Percentiles rank a stretch among this genome's conserved stretches.
Conservation (phyloP, 1,140 invertebrate species). For the Dufourea novaeangliae region DNA sequence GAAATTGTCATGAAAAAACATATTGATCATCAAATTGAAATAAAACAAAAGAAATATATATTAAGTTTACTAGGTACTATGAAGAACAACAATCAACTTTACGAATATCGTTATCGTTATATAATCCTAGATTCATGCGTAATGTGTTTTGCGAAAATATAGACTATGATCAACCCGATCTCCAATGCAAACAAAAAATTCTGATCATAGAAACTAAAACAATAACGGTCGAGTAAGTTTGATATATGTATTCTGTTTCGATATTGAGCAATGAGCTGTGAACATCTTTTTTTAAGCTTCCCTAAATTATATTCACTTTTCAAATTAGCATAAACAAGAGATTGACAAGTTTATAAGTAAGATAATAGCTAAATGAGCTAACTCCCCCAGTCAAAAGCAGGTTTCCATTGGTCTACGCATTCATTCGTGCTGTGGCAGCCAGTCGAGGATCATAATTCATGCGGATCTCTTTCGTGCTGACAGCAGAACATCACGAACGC, state of each 20-base stretch:
- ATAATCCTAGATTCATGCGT: neutral
- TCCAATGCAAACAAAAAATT: neutral
- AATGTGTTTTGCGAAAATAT: neutral
- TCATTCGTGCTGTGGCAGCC: conserved; percentile 54
- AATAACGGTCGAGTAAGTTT: neutral
- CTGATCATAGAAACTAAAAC: neutral
- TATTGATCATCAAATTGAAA: neutral
- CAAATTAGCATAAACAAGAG: neutral
- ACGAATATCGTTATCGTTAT: neutral
- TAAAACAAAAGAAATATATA: neutral
- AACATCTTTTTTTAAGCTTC: conserved; percentile 7
- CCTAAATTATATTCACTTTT: neutral
- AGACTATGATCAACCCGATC: neutral
- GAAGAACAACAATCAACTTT: neutral
- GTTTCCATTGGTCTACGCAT: conserved; percentile 57
- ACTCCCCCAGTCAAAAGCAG: conserved; percentile 43
- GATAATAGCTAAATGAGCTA: conserved; percentile 39
- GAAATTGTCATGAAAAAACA: neutral
- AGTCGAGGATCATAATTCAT: conserved; percentile 36
- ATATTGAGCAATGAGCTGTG: neutral
- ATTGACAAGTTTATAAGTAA: conserved; percentile 20
- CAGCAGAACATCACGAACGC: conserved; percentile 26
- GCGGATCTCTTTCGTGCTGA: conserved; percentile 31
- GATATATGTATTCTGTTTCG: neutral
- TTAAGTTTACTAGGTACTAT: neutral